phyloP scores from a whole-genome alignment of 1,140 invertebrate species.

The Ridgeia piscesae region DNA sequence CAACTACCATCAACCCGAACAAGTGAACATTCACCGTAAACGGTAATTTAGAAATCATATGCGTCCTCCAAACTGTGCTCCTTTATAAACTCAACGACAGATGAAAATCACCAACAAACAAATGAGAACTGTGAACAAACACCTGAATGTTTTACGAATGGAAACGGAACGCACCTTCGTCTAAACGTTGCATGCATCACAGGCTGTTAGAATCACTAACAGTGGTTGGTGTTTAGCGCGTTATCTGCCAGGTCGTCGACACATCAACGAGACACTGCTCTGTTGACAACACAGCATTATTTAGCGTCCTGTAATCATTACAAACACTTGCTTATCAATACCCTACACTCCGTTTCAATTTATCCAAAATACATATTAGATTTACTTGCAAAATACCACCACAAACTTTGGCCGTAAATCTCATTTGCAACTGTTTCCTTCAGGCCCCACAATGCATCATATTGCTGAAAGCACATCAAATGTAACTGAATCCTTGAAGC shows the following conservation, averaged over 20 bases:
- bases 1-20: neutral
- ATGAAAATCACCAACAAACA: neutral
- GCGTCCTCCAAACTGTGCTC: neutral
- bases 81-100: neutral
- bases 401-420: neutral
- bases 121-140: neutral
- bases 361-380: neutral
- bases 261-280: neutral
- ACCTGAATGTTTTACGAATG: neutral
- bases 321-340: too few relatives aligned
- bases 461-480: neutral
- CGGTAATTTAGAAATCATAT: neutral
- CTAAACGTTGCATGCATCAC: too few relatives aligned
- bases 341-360: too few relatives aligned
- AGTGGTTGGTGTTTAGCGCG: neutral
- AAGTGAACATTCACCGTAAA: neutral
- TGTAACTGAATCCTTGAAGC: neutral
- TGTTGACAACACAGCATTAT: too few relatives aligned
- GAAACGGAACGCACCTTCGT: neutral
- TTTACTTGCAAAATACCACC: neutral
- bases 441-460: neutral
- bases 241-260: neutral
- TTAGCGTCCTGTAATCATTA: too few relatives aligned
- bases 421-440: neutral
- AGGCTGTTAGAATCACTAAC: too few relatives aligned